A percentile compares a stretch with the other conserved stretches of the same genome.
These are phyloP conservation scores for Drosophila phalerata DNA, from an alignment of 2,888 invertebrate genomes.

Conservation along the genomic window DNA sequence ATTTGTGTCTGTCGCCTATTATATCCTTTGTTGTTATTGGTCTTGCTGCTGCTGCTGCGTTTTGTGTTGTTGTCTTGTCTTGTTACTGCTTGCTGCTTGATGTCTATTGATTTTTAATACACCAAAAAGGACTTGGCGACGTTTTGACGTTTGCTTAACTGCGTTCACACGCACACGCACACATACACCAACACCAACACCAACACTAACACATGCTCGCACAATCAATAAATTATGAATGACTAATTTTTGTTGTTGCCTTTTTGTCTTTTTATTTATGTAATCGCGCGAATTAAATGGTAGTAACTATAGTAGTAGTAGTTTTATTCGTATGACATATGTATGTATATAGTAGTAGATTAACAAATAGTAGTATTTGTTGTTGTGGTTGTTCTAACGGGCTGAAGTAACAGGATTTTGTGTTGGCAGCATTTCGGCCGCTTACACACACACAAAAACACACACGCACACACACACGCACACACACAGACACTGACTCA, in stretches of 20 bases:
- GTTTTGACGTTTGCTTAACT: constrained; percentile 57
- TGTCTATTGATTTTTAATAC: constrained; percentile 59
- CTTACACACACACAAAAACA: constrained; percentile 27
- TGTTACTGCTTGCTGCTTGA: constrained; percentile 28
- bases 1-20: constrained; percentile 36
- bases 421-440: constrained; percentile 40
- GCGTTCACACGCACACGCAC: constrained; percentile 29
- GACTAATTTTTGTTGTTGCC: constrained; percentile 51
- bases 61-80: constrained; percentile 30
- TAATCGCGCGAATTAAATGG: constrained; percentile 40
- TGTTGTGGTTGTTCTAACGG: constrained; percentile 16
- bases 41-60: constrained; percentile 26
- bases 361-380: not conserved
- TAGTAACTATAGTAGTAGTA: constrained; percentile 6
- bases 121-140: constrained; percentile 41
- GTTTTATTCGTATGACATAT: not conserved
- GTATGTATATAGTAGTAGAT: not conserved
- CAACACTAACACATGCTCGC: constrained; percentile 24
- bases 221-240: constrained; percentile 68
- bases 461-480: constrained; percentile 9
- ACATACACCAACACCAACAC: constrained; percentile 11
- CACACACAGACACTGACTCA: constrained; percentile 43
- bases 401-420: not conserved
- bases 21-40: constrained; percentile 47
- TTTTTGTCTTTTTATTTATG: constrained; percentile 45